A percentile compares a stretch with the other conserved stretches of the same genome.
phyloP scores from a whole-genome alignment of 2,888 invertebrate genomes.

The Xylota sylvarum region DNA sequence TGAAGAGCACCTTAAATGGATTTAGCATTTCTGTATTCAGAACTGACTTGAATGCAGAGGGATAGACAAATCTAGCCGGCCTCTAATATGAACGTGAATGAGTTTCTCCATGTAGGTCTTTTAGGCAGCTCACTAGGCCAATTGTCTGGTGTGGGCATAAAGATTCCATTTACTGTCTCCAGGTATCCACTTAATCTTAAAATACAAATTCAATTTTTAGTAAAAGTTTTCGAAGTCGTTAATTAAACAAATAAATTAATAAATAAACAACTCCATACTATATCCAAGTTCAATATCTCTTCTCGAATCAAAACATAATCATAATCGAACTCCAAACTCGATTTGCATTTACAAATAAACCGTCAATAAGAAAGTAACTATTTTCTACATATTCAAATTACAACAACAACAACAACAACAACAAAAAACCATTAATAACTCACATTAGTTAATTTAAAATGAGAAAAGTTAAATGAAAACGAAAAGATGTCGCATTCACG shows the following conservation, averaged over 20 bases:
- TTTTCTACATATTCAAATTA: conserved; percentile 29
- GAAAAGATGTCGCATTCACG: conserved; percentile 51
- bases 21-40: too few relatives aligned
- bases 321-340: conserved; percentile 8
- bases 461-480: conserved; percentile 64
- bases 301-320: background rate
- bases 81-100: too few relatives aligned
- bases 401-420: conserved; percentile 1
- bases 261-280: background rate
- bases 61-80: too few relatives aligned
- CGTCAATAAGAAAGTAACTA: conserved; percentile 30
- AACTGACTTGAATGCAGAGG: too few relatives aligned
- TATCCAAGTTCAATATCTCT: background rate
- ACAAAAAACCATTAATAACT: conserved; percentile 20
- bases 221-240: background rate
- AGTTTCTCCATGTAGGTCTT: too few relatives aligned
- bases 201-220: background rate
- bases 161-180: too few relatives aligned
- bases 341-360: conserved; percentile 9
- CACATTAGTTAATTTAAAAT: conserved; percentile 36
- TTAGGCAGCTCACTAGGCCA: too few relatives aligned
- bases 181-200: too few relatives aligned
- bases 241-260: background rate
- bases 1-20: too few relatives aligned
- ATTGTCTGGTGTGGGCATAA: too few relatives aligned